Conservation (phyloP, 2,888 invertebrate species). For the Hybos culiciformis region DNA sequence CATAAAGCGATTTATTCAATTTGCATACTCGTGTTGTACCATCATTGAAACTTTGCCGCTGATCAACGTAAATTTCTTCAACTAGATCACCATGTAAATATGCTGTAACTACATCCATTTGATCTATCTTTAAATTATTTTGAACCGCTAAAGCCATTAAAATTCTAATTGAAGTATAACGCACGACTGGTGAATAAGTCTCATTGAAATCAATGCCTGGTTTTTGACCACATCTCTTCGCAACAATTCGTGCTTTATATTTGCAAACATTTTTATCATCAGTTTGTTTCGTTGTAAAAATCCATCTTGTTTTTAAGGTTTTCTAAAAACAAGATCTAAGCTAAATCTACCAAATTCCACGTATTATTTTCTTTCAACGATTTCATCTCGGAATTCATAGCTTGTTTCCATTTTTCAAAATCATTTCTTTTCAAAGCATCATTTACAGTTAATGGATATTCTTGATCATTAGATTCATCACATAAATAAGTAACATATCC, state of each 20-base stretch:
- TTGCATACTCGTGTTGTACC: neutral
- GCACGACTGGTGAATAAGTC: conserved; percentile 1
- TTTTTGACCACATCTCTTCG: neutral
- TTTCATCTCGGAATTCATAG: conserved; percentile 1
- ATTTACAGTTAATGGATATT: conserved; percentile 5
- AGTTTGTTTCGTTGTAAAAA: conserved; percentile 9
- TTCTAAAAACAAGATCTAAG: too few species aligned
- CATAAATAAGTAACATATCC: conserved; percentile 4
- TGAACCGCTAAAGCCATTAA: conserved; percentile 4
- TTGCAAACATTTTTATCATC: conserved; percentile 1
- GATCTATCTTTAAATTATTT: conserved; percentile 12
- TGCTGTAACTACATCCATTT: conserved; percentile 16
- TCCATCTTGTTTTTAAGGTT: too few species aligned
- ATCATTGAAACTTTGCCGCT: conserved; percentile 13
- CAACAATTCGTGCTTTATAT: conserved; percentile 8
- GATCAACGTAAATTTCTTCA: conserved; percentile 14
- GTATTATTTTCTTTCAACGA: neutral
- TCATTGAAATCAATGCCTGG: conserved; percentile 1
- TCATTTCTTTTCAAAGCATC: conserved; percentile 3
- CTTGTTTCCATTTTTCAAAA: conserved; percentile 3
- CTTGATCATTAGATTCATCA: conserved; percentile 1
- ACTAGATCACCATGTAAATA: conserved; percentile 14
- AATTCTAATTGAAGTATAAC: neutral
- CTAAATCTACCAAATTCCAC: too few species aligned
- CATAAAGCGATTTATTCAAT: conserved; percentile 5